Conservation (phyloP, 2,888 invertebrate genomes). For the Eristalinus aeneus region DNA sequence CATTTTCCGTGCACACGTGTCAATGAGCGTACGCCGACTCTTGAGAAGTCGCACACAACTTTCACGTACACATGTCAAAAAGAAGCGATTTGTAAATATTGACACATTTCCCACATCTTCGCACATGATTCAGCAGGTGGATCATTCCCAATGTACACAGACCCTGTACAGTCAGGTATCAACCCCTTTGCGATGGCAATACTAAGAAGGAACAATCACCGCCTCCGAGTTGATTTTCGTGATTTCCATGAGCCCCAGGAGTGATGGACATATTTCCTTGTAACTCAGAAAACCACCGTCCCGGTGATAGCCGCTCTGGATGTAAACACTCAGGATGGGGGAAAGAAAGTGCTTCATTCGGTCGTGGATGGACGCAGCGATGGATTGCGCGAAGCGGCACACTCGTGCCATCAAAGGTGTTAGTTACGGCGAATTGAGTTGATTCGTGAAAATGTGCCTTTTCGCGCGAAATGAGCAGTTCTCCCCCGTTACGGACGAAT, state of each 20-base stretch:
- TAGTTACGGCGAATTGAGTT: conserved; percentile 29
- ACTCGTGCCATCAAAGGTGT: conserved; percentile 21
- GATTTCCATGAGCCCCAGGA: conserved; percentile 30
- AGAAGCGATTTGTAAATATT: not conserved
- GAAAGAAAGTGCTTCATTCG: conserved; percentile 1
- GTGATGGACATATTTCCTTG: conserved; percentile 36
- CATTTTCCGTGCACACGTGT: no score
- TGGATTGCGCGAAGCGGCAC: conserved; percentile 4
- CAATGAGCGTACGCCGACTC: no score
- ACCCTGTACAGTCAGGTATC: not conserved
- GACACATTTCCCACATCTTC: not conserved
- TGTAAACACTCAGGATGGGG: not conserved
- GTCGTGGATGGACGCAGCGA: not conserved
- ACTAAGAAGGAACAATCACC: no score
- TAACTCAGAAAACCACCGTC: conserved; percentile 26
- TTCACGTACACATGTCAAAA: no score
- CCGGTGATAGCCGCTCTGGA: not conserved
- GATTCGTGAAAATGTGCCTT: conserved; percentile 28
- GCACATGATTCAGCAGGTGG: not conserved
- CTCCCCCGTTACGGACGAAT: conserved; percentile 8
- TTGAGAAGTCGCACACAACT: no score
- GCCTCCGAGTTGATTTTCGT: not conserved
- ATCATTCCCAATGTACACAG: not conserved
- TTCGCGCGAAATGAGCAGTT: conserved; percentile 35
- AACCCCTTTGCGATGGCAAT: not conserved